Base-by-base conservation (phyloP, 1,140 invertebrate species). In the Drosophila suzukii region DNA sequence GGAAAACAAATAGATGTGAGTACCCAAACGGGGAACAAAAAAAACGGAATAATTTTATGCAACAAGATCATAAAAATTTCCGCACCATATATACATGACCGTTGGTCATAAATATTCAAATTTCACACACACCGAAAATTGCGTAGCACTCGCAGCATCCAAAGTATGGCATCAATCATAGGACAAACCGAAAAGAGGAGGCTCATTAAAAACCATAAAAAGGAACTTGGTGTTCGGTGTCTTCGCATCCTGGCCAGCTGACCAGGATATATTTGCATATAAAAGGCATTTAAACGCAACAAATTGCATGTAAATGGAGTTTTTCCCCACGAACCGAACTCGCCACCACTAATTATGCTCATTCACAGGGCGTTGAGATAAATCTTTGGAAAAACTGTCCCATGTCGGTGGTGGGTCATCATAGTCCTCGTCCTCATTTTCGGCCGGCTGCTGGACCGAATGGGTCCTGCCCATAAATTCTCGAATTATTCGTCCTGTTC, bases 71-170 rank as follows among this genome's bases (percentile, higher is more conserved):
- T 89, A 79, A 84, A 85, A 82, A 86, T 91, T 90, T 91, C 81
- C 89, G 49, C 84, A 74, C 70, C 83, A 88, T 90, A 91, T 91
- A 82, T 80, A 90, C 84, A 80, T 91, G 89, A 90, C 89, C 89
- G 89, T 81, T 91, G 89, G 89, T 83, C 84, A 91, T 91, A 91
- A 91, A 91, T 91, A 91, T 91, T 91, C 89, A 91, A 91, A 91
- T 89, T 89, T 78, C 58, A 70, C 49, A 54, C 50, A 55, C 24
- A 44, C 36, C 38, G 39, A 47, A 17, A 39, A 57, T 17, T 11
- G 7, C 53, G 15, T 12, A 57, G 44, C 46, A 63, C 44, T 66
- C 51, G 20, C 81, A 90, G 81, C 85, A 79, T 89, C 84, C 66
- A 39, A 71, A 75, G 39, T n/a, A 60, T 24, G 68, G 83, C 89